Percentiles rank a stretch among this genome's conserved stretches.
phyloP scores from a whole-genome alignment of 2,113 vertebrate species.

The Azemiops feae region DNA sequence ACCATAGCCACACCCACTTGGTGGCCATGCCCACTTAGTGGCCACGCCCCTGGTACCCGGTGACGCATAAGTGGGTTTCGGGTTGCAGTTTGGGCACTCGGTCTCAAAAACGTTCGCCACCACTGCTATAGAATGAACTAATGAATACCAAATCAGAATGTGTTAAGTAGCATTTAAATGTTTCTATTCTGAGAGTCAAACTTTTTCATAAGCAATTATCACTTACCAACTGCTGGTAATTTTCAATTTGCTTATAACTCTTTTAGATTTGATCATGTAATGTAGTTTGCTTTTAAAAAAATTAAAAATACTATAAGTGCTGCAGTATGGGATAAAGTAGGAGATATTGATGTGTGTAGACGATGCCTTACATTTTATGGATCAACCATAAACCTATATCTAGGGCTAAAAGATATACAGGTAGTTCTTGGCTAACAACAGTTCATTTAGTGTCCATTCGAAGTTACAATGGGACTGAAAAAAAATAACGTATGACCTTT shows the following conservation, averaged over 20 bases:
- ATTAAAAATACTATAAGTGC: background rate
- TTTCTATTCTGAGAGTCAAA: background rate
- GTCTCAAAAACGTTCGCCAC: too few species aligned
- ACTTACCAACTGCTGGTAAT: background rate
- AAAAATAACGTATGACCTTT: too few species aligned
- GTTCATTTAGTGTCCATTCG: too few species aligned
- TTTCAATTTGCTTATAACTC: background rate
- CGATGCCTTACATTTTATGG: background rate
- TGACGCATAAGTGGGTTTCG: too few species aligned
- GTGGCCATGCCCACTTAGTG: too few species aligned
- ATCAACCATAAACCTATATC: background rate
- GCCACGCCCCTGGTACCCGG: too few species aligned
- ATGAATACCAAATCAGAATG: background rate
- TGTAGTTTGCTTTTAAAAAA: background rate
- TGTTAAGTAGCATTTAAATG: background rate
- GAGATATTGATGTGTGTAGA: background rate
- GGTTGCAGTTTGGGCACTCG: too few species aligned
- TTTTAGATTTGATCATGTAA: background rate
- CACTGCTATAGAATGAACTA: background rate
- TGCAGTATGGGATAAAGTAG: background rate
- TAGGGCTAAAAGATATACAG: background rate
- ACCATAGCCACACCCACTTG: too few species aligned
- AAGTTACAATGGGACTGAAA: too few species aligned
- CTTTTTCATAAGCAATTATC: background rate
- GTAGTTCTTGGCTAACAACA: too few species aligned